phyloP scores from a whole-genome alignment of 2,888 invertebrate genomes.

The Spilarctia lutea region DNA sequence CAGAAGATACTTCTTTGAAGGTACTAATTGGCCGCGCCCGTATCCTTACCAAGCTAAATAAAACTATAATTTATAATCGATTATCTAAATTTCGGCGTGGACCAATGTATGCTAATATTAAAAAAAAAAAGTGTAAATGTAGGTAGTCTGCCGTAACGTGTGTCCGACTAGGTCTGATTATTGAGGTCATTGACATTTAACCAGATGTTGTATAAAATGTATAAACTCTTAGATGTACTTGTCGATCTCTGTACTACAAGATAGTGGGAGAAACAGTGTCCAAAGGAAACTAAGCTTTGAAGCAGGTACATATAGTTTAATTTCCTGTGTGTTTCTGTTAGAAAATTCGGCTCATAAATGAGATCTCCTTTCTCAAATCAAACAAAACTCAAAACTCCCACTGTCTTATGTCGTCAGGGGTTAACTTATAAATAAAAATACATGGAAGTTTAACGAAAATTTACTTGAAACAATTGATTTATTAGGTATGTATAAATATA shows the following conservation, averaged over 20 bases:
- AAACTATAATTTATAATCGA: constrained; percentile 32
- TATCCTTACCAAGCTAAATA: constrained; percentile 30
- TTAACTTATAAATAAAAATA: constrained; percentile 39
- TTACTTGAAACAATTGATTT: constrained; percentile 41
- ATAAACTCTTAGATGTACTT: constrained; percentile 41
- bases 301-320: too few species aligned
- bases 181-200: constrained; percentile 31
- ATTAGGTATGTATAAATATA: constrained; percentile 49
- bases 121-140: constrained; percentile 38
- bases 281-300: background rate
- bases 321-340: background rate
- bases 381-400: too few species aligned
- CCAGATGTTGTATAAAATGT: constrained; percentile 49
- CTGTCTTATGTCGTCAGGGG: constrained; percentile 14
- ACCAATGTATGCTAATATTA: constrained; percentile 51
- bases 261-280: background rate
- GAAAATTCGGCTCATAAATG: background rate
- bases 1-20: constrained; percentile 21
- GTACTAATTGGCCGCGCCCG: constrained; percentile 50
- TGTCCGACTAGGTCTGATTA: constrained; percentile 34
- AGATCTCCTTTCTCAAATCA: background rate
- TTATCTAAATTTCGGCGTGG: constrained; percentile 52
- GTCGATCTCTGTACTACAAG: constrained; percentile 21
- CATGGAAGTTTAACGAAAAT: constrained; percentile 29
- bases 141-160: constrained; percentile 37